Conservation (phyloP, 2,113 vertebrate species). For the Monopterus albus region DNA sequence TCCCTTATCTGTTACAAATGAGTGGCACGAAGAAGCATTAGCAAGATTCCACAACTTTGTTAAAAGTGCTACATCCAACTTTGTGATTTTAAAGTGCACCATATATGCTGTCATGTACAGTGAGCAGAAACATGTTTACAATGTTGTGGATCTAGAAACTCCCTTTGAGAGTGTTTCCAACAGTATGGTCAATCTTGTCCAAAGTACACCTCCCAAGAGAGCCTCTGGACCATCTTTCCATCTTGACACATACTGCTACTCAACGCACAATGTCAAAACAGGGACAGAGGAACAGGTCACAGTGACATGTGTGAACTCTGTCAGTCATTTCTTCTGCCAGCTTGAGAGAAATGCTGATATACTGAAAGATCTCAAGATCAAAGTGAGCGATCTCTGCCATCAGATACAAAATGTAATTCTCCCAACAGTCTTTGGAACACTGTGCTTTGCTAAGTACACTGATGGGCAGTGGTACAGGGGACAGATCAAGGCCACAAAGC, state of each 20-base stretch:
- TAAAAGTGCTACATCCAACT: slow-evolving; percentile 64
- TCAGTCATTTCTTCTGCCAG: slow-evolving; percentile 89
- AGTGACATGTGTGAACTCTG: slow-evolving; percentile 84
- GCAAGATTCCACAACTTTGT: slow-evolving; percentile 87
- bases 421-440: slow-evolving; percentile 66
- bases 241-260: slow-evolving; percentile 90
- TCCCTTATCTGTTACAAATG: slow-evolving; percentile 76
- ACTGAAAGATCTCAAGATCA: slow-evolving; percentile 80
- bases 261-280: slow-evolving; percentile 87
- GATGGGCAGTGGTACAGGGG: slow-evolving; percentile 92
- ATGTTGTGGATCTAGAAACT: slow-evolving; percentile 91
- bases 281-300: slow-evolving; percentile 88
- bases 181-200: slow-evolving; percentile 81
- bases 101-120: slow-evolving; percentile 88
- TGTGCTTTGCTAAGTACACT: slow-evolving; percentile 91
- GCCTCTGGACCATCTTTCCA: slow-evolving; percentile 74
- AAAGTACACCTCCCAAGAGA: slow-evolving; percentile 70
- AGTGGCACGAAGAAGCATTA: slow-evolving; percentile 84
- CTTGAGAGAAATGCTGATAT: slow-evolving; percentile 82
- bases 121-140: slow-evolving; percentile 83
- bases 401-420: slow-evolving; percentile 65
- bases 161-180: slow-evolving; percentile 90
- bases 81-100: slow-evolving; percentile 87
- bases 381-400: slow-evolving; percentile 77
- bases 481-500: slow-evolving; percentile 77